These are phyloP conservation scores for Ptychadena robeensis DNA, from an alignment of 2,797 vertebrate species.

Conservation along the genomic window DNA sequence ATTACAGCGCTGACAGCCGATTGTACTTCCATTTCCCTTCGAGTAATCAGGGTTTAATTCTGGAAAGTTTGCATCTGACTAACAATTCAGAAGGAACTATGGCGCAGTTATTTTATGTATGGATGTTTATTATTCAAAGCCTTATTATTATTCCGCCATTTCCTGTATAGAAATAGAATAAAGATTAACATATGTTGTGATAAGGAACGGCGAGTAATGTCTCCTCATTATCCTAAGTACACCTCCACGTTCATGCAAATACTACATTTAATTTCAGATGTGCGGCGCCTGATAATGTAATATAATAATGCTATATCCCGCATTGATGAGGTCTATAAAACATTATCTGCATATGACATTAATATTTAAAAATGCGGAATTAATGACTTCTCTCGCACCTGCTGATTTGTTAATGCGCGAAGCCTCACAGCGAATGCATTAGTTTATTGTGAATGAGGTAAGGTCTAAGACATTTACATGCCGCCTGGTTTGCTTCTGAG, in stretches of 20 bases:
- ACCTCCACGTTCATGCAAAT: conserved; percentile 2
- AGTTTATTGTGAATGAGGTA: not conserved
- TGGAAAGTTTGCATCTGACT: no score
- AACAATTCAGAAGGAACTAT: not conserved
- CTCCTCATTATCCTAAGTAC: conserved; percentile 34
- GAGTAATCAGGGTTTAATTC: no score
- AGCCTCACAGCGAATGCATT: not conserved
- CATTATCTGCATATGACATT: conserved; percentile 28
- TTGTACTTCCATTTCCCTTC: no score
- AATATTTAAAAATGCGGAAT: conserved; percentile 22
- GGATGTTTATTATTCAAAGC: not conserved
- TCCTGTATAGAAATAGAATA: not conserved
- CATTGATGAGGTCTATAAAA: not conserved
- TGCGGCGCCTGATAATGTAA: conserved; percentile 1
- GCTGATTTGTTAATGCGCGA: conserved; percentile 17
- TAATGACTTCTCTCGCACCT: conserved; percentile 26
- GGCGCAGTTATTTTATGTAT: not conserved
- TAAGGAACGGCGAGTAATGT: conserved; percentile 3
- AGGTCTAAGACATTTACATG: conserved; percentile 14
- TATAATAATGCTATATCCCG: conserved; percentile 1
- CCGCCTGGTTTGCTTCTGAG: conserved; percentile 13
- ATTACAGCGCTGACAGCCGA: no score
- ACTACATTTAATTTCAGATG: conserved; percentile 5
- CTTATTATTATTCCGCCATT: not conserved
- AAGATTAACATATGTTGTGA: not conserved